A percentile compares a stretch with the other conserved stretches of the same genome.
Evolutionary conservation across 2,888 invertebrate genomes (phyloP).

Genomic region (Acanthosepion lycidas): DNA sequence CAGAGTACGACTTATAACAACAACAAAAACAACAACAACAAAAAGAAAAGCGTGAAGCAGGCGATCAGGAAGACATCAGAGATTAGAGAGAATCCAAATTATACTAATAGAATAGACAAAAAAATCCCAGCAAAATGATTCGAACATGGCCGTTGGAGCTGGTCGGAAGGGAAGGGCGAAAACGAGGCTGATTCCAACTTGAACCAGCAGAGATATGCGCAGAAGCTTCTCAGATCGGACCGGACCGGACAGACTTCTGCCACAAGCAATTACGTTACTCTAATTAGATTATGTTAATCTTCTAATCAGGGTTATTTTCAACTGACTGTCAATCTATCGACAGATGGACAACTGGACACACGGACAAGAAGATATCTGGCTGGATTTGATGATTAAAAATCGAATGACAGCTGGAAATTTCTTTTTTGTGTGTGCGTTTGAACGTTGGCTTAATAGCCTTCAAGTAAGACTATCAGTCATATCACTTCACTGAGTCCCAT

Average conservation of each 20-base stretch:
- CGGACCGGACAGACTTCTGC: background rate
- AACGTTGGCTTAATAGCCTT: background rate
- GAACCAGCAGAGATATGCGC: background rate
- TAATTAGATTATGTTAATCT: conserved; percentile 14
- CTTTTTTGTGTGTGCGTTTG: background rate
- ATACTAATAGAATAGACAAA: background rate
- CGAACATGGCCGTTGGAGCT: background rate
- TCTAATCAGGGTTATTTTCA: background rate
- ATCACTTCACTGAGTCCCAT: background rate
- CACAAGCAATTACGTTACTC: background rate
- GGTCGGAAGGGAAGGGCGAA: background rate
- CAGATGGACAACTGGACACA: background rate
- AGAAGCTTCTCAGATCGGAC: background rate
- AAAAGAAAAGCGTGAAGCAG: background rate
- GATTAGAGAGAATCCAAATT: background rate
- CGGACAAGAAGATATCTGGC: background rate
- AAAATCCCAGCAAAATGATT: background rate
- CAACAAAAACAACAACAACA: too few species aligned
- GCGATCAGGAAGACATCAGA: background rate
- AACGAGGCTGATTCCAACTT: background rate
- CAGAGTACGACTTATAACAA: too few species aligned
- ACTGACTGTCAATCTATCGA: background rate
- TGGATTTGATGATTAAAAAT: background rate
- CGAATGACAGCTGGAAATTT: background rate
- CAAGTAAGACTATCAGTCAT: background rate